Conservation (phyloP, 2,113 vertebrate species). For the Lophotis ruficrista region DNA sequence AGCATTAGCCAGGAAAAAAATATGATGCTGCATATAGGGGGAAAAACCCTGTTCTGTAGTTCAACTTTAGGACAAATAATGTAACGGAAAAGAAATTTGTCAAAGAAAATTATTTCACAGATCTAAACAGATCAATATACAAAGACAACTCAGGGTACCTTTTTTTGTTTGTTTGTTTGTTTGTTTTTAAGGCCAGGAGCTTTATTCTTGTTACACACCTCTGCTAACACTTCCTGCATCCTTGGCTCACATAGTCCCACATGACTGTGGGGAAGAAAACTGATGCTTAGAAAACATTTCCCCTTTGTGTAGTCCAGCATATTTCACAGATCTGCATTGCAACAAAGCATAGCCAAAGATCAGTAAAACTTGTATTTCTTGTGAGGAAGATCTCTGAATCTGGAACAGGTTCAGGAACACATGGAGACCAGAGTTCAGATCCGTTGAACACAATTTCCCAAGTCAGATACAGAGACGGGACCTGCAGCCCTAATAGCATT, state of each 20-base stretch:
- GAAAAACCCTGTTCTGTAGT: background rate
- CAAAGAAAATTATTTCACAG: background rate
- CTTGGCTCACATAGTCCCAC: slow-evolving; percentile 35
- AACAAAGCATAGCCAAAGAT: slow-evolving; percentile 53
- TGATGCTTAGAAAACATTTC: slow-evolving; percentile 55
- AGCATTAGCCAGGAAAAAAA: background rate
- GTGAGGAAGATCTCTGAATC: slow-evolving; percentile 25
- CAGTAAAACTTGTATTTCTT: slow-evolving; percentile 50
- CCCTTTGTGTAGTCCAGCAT: slow-evolving; percentile 29
- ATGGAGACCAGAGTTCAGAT: background rate
- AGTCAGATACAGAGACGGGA: slow-evolving; percentile 5
- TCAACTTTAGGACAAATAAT: background rate
- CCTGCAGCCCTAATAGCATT: slow-evolving; percentile 14
- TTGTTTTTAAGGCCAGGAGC: background rate
- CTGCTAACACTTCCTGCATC: slow-evolving; percentile 42
- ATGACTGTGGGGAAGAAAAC: background rate
- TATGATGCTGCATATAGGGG: background rate
- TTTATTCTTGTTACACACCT: slow-evolving; percentile 35
- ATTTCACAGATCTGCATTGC: slow-evolving; percentile 47
- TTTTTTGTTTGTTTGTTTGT: too few relatives aligned
- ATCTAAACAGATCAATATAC: background rate
- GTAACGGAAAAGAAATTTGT: background rate
- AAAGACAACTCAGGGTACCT: background rate
- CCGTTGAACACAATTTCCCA: slow-evolving; percentile 12
- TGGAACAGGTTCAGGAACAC: slow-evolving; percentile 51